Conservation (phyloP, 2,113 vertebrate species). For the Pongo pygmaeus region DNA sequence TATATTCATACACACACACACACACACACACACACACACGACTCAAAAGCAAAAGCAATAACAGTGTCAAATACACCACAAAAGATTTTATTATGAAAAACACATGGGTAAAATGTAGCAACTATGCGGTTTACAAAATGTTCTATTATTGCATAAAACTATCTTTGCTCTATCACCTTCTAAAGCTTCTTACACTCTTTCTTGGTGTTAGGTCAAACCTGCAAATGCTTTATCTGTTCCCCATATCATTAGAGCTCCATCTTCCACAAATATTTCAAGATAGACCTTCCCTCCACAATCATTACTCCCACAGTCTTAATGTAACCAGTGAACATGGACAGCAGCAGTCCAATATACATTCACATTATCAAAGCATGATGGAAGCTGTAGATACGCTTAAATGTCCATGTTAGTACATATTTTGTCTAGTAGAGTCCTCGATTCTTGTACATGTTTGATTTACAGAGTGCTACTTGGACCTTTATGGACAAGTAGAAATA, state of each 20-base stretch:
- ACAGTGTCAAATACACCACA: not conserved
- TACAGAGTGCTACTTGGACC: not conserved
- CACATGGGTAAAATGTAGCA: not conserved
- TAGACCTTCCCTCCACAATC: not conserved
- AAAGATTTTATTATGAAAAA: not conserved
- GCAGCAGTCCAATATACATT: not conserved
- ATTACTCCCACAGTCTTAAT: not conserved
- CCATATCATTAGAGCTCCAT: not conserved
- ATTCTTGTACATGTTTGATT: not conserved
- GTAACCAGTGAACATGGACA: not conserved
- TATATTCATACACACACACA: not conserved
- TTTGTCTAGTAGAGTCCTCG: not conserved
- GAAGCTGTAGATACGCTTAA: not conserved
- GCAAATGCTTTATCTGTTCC: not conserved
- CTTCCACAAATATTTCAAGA: not conserved
- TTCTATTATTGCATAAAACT: not conserved
- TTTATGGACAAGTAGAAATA: not conserved
- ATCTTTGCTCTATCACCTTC: not conserved
- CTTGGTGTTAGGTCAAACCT: not conserved
- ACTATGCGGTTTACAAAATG: not conserved
- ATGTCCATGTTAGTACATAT: not conserved
- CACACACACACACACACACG: not conserved
- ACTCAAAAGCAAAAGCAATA: not conserved
- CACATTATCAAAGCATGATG: not conserved
- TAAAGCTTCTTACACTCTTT: not conserved